phyloP scores from a whole-genome alignment of 2,797 vertebrate species.

The Clangula hyemalis region DNA sequence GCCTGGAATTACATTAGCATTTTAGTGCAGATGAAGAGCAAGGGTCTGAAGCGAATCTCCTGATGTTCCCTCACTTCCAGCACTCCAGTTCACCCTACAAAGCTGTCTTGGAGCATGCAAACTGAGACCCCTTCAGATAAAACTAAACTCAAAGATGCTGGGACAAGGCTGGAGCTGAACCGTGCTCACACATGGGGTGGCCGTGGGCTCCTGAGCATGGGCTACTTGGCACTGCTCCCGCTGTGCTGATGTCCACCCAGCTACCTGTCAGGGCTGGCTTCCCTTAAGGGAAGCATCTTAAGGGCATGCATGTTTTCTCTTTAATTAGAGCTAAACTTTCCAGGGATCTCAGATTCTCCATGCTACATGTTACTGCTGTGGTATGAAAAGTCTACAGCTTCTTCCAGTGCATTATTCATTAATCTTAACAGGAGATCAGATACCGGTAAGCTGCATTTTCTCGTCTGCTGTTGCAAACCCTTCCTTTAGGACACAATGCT shows the following conservation, averaged over 20 bases:
- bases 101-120: background rate
- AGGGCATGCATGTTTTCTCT: background rate
- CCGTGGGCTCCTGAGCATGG: background rate
- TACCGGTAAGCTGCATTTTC: background rate
- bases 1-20: background rate
- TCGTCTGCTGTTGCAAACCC: background rate
- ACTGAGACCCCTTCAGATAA: background rate
- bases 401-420: background rate
- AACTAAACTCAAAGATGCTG: background rate
- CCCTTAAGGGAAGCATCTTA: background rate
- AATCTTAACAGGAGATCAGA: background rate
- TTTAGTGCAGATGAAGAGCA: background rate
- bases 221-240: background rate
- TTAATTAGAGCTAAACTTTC: background rate
- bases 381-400: background rate
- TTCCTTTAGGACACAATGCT: background rate
- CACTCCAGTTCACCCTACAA: background rate
- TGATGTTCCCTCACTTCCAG: fast-evolving
- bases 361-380: background rate
- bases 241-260: background rate
- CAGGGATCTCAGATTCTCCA: conserved; percentile 20
- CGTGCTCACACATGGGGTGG: background rate
- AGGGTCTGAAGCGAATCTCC: background rate
- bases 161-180: background rate
- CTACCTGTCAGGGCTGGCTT: background rate